Conservation (phyloP, 2,888 invertebrate genomes). For the Boloria selene region DNA sequence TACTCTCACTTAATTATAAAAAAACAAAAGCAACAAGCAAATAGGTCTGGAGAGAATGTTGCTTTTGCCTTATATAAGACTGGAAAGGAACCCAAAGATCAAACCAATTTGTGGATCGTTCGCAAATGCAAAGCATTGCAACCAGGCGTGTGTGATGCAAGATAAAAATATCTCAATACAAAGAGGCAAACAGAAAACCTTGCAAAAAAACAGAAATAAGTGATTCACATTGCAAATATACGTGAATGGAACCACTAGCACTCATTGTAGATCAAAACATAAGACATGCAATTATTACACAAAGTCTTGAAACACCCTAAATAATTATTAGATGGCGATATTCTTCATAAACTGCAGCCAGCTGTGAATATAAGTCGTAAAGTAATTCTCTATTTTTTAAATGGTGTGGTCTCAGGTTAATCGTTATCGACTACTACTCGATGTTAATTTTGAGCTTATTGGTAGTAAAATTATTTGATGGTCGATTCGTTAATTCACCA, state of each 20-base stretch:
- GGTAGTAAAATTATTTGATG: slow-evolving; percentile 55
- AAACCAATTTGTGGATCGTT: slow-evolving; percentile 57
- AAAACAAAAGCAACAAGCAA: slow-evolving; percentile 24
- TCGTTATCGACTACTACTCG: slow-evolving; percentile 71
- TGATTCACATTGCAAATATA: slow-evolving; percentile 54
- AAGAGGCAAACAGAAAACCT: slow-evolving; percentile 50
- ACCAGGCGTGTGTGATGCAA: slow-evolving; percentile 74
- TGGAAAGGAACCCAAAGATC: slow-evolving; percentile 47
- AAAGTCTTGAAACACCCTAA: slow-evolving; percentile 19
- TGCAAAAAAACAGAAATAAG: slow-evolving; percentile 52
- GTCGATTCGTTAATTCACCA: slow-evolving; percentile 74
- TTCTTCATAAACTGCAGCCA: slow-evolving; percentile 70
- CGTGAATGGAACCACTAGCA: slow-evolving; percentile 55
- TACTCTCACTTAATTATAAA: slow-evolving; percentile 4
- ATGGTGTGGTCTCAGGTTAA: slow-evolving; percentile 80
- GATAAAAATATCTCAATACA: slow-evolving; percentile 49
- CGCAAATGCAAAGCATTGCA: slow-evolving; percentile 80
- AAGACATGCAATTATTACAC: slow-evolving; percentile 42
- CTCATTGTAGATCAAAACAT: slow-evolving; percentile 49
- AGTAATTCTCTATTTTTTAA: slow-evolving; percentile 48
- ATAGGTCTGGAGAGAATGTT: slow-evolving; percentile 16
- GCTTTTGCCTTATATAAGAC: slow-evolving; percentile 32
- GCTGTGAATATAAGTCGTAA: slow-evolving; percentile 63
- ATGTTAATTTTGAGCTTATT: slow-evolving; percentile 75
- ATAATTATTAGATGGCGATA: slow-evolving; percentile 57